phyloP scores from a whole-genome alignment of 2,113 vertebrate genomes.

The Peromyscus polionotus region DNA sequence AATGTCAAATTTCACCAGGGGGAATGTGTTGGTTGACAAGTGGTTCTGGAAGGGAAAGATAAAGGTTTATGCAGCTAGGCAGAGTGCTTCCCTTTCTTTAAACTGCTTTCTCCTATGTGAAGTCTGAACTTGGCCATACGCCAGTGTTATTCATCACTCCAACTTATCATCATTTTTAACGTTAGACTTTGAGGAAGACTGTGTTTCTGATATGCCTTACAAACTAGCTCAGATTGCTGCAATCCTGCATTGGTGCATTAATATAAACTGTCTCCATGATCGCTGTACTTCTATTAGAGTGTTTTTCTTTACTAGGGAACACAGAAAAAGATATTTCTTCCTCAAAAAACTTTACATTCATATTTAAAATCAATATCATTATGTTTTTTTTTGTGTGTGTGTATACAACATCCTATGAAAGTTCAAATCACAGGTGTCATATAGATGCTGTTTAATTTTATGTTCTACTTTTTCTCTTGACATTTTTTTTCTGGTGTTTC shows the following conservation, averaged over 20 bases:
- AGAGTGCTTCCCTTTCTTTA: background rate
- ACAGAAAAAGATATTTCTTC: background rate
- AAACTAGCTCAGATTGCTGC: background rate
- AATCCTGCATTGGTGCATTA: background rate
- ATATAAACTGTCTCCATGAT: no score
- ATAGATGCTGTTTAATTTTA: background rate
- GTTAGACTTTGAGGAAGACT: background rate
- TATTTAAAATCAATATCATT: background rate
- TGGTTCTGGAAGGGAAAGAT: background rate
- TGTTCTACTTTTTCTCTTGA: background rate
- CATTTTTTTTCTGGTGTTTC: conserved; percentile 25
- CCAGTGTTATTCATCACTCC: background rate
- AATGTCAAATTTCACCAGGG: conserved; percentile 26
- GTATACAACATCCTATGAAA: background rate
- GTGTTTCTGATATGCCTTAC: background rate
- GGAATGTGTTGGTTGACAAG: background rate
- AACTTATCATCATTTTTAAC: background rate
- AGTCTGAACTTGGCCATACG: background rate
- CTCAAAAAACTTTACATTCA: background rate
- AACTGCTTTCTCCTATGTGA: background rate
- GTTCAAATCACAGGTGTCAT: background rate
- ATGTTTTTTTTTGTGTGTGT: background rate
- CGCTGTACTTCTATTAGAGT: background rate
- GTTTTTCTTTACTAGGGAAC: background rate
- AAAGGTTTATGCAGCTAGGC: background rate